phyloP scores from a whole-genome alignment of 2,888 invertebrate species.

The Tinea pellionella region DNA sequence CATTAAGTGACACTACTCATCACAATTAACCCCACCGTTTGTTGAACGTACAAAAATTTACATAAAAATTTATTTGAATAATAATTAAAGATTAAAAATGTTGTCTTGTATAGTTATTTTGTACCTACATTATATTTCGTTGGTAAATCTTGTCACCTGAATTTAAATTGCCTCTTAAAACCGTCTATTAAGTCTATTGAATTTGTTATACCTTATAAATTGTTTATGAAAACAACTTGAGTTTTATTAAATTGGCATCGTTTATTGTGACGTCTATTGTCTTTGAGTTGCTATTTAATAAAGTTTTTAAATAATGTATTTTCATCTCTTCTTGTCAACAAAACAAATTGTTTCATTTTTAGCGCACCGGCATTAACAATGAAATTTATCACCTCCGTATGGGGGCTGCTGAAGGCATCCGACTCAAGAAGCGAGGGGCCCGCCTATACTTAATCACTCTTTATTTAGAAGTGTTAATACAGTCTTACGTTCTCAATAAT shows the following conservation, averaged over 20 bases:
- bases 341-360: slow-evolving; percentile 64
- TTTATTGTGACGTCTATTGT: slow-evolving; percentile 7
- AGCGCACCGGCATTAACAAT: slow-evolving; percentile 45
- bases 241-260: slow-evolving; percentile 5
- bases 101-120: neutral
- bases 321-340: slow-evolving; percentile 57
- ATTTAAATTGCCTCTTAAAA: neutral
- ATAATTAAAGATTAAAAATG: too few relatives aligned
- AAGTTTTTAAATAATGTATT: slow-evolving; percentile 55
- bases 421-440: neutral
- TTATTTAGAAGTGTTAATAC: neutral
- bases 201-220: neutral
- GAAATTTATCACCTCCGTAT: slow-evolving; percentile 53
- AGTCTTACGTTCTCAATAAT: neutral
- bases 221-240: neutral
- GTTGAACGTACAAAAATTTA: too few relatives aligned
- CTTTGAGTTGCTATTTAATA: slow-evolving; percentile 32
- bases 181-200: neutral
- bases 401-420: slow-evolving; percentile 24
- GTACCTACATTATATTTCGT: neutral
- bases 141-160: neutral
- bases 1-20: too few relatives aligned
- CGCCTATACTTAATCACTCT: slow-evolving; percentile 16
- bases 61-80: too few relatives aligned
- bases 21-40: too few relatives aligned